These are phyloP conservation scores for Microplitis manilae DNA, from an alignment of 2,888 invertebrate genomes.

Conservation along the genomic window DNA sequence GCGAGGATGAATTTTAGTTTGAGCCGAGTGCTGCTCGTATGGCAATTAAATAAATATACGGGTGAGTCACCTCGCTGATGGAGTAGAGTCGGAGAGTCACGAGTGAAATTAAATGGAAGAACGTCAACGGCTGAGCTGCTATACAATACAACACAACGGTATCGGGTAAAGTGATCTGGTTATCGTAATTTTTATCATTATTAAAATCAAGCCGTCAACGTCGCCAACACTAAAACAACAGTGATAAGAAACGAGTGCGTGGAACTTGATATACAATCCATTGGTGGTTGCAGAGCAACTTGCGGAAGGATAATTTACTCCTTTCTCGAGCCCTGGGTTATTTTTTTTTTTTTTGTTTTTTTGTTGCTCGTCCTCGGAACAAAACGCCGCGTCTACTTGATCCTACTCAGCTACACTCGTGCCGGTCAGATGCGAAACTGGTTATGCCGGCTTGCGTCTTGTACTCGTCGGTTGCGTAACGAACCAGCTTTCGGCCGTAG, in stretches of 20 bases:
- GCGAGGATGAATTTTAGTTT: background rate
- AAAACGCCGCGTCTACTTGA: conserved; percentile 12
- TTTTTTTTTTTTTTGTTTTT: conserved; percentile 6
- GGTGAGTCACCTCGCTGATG: background rate
- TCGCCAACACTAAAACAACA: too few species aligned
- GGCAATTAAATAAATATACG: conserved; percentile 1
- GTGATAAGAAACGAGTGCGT: too few species aligned
- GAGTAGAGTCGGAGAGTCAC: too few species aligned
- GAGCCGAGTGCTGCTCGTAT: background rate
- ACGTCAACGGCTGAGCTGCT: too few species aligned
- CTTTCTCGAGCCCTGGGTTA: background rate
- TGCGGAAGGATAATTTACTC: background rate
- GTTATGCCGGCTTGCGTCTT: conserved; percentile 57
- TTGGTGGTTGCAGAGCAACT: too few species aligned
- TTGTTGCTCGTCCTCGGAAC: conserved; percentile 6
- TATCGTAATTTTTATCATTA: too few species aligned
- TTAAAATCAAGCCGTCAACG: too few species aligned
- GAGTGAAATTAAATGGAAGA: too few species aligned
- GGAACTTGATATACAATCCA: too few species aligned
- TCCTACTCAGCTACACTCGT: conserved; percentile 41
- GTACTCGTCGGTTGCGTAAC: conserved; percentile 48
- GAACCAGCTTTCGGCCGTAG: conserved; percentile 49
- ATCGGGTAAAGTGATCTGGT: too few species aligned
- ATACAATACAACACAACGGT: too few species aligned
- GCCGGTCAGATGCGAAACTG: conserved; percentile 60